Conservation (phyloP, 2,797 vertebrate genomes). For the Phrynocephalus vlangalii region DNA sequence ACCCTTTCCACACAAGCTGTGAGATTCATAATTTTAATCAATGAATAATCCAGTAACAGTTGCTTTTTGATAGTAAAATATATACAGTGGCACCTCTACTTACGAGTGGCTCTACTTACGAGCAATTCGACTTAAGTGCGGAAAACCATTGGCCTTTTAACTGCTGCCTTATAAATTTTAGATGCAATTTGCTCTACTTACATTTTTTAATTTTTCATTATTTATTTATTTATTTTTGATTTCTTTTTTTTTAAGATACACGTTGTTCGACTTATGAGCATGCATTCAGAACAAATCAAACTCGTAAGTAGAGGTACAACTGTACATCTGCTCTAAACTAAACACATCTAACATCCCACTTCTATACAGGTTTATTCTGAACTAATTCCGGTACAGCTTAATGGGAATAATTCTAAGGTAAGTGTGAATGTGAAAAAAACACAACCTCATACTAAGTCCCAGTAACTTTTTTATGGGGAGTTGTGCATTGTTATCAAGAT, state of each 20-base stretch:
- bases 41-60: background rate
- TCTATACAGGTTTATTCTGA: background rate
- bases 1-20: background rate
- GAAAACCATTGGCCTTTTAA: background rate
- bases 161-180: too few species aligned
- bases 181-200: too few species aligned
- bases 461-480: background rate
- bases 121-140: too few species aligned
- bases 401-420: background rate
- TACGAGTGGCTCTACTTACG: too few species aligned
- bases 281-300: too few species aligned
- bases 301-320: too few species aligned
- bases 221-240: too few species aligned
- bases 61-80: slow-evolving; percentile 18
- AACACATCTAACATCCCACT: background rate
- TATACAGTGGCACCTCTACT: background rate
- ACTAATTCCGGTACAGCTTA: background rate
- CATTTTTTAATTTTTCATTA: too few species aligned
- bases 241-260: too few species aligned
- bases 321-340: slow-evolving; percentile 4
- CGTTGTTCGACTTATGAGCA: too few species aligned
- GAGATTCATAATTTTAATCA: background rate
- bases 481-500: background rate
- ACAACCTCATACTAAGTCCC: background rate
- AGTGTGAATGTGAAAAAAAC: background rate